Evolutionary conservation across 1,140 invertebrate species (phyloP), one percentile per base, ranked within the genome.

Genomic region (Hydropsyche tenuis): DNA sequence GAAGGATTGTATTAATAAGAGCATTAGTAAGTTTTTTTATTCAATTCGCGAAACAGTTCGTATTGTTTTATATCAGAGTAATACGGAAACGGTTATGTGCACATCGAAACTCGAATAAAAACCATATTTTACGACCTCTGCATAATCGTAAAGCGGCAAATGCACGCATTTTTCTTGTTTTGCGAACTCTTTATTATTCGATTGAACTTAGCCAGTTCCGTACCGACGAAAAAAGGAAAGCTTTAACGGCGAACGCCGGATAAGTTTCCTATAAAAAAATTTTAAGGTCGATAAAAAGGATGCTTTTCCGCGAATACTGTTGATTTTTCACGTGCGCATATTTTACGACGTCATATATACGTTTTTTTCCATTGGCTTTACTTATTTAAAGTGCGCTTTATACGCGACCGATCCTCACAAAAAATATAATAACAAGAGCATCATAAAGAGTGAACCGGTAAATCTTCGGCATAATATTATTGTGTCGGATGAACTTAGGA

Each of bases 331-430:
- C 2, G 3, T 37, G 30, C 20, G 22, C 20, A 60, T 60, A 60
- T 60, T 60, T 60, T 60, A 60, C 56, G 56, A 60, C 56, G 5
- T 14, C 56, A 23, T 60, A 60, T 60, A 60, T 25, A 25, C 22
- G 11, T 22, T n/a, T n/a, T 53, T 53, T 53, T 53, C 22, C 51
- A 53, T 53, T 20, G 51, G 51, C 56, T 27, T 60, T 60, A 25
- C 56, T 60, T 60, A 60, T 60, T 60, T 60, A 60, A 60, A 60
- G 23, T 60, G 20, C 56, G 56, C 56, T 60, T 60, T 60, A 60
- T 60, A 53, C 48, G 45, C 45, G 45, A 12, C 12, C n/a, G n/a
- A n/a, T n/a, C n/a, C n/a, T n/a, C 30, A 9, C 3, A 37, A 4
- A 37, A 37, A 37, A 37, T 37, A 9, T 3, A 37, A 37, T 4